A percentile compares a stretch with the other conserved stretches of the same genome.
These are phyloP conservation scores for Cecidostiba fungosa DNA, from an alignment of 2,888 invertebrate genomes.

Conservation along the genomic window DNA sequence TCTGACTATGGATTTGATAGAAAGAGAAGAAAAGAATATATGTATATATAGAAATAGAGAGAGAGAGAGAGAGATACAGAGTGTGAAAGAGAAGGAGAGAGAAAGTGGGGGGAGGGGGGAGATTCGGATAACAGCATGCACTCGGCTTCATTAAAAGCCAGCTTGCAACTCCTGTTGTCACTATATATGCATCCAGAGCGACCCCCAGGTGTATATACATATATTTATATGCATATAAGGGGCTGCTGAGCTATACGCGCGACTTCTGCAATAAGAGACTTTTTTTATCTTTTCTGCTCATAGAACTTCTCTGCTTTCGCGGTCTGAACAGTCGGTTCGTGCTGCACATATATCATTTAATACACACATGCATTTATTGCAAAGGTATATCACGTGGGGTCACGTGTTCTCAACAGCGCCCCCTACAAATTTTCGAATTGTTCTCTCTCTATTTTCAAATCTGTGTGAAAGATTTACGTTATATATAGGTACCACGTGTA, in stretches of 20 bases:
- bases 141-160: conserved; percentile 43
- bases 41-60: neutral
- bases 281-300: neutral
- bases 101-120: neutral
- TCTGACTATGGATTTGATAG: conserved; percentile 59
- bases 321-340: neutral
- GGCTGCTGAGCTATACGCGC: neutral
- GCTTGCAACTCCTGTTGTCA: conserved; percentile 30
- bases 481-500: too few species aligned
- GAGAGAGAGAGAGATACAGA: neutral
- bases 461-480: too few species aligned
- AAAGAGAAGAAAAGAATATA: conserved; percentile 12
- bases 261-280: neutral
- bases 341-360: too few species aligned
- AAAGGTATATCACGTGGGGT: neutral
- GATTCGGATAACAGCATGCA: conserved; percentile 35
- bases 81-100: neutral
- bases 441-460: too few species aligned
- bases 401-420: too few species aligned
- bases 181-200: neutral
- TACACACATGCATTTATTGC: neutral
- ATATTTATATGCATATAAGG: neutral
- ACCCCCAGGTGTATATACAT: neutral
- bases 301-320: neutral
- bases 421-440: too few species aligned